Evolutionary conservation across 2,113 vertebrate genomes (phyloP).

Genomic region (Corythaixoides concolor): DNA sequence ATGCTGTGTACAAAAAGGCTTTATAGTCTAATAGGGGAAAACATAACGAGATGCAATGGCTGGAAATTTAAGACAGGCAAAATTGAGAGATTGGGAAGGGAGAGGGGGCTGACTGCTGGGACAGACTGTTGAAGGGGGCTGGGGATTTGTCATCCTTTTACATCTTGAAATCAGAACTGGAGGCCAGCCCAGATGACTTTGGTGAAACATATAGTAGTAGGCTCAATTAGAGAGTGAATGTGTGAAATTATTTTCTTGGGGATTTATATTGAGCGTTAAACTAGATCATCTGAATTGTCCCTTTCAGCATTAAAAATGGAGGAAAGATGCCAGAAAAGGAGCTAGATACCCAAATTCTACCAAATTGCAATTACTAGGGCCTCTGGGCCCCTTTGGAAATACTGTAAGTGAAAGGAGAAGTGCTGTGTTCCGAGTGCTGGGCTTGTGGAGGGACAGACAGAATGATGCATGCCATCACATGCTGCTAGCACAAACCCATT

Average conservation of each 20-base stretch:
- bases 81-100: neutral
- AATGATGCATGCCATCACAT: neutral
- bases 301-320: slow-evolving; percentile 12
- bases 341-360: neutral
- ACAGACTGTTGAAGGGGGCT: slow-evolving; percentile 29
- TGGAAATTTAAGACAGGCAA: slow-evolving; percentile 33
- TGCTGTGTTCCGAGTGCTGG: neutral
- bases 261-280: slow-evolving; percentile 23
- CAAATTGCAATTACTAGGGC: neutral
- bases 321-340: slow-evolving; percentile 15
- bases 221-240: slow-evolving; percentile 30
- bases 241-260: slow-evolving; percentile 50
- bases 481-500: slow-evolving; percentile 27
- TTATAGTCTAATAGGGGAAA: neutral
- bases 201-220: slow-evolving; percentile 28
- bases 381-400: neutral
- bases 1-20: neutral
- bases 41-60: neutral
- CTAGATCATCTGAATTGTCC: slow-evolving; percentile 33
- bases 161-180: slow-evolving; percentile 49
- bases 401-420: neutral
- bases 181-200: slow-evolving; percentile 55
- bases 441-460: neutral
- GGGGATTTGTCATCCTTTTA: slow-evolving; percentile 34
- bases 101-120: neutral